Percentiles rank a stretch among this genome's conserved stretches.
phyloP scores from a whole-genome alignment of 2,113 vertebrate genomes.

The Merops nubicus region DNA sequence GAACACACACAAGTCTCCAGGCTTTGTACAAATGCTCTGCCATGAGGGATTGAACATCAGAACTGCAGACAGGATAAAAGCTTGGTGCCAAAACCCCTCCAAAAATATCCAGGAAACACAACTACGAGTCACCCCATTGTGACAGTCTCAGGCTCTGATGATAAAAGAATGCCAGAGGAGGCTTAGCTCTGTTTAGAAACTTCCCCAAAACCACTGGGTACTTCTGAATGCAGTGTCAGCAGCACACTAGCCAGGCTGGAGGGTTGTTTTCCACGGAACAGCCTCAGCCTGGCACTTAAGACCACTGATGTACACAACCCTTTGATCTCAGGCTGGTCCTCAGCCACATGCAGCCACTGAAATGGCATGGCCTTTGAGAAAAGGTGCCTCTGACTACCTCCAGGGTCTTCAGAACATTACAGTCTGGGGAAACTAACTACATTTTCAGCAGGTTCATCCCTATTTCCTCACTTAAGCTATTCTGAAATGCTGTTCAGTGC shows the following conservation, averaged over 20 bases:
- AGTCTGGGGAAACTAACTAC: neutral
- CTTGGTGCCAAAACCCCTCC: slow-evolving; percentile 30
- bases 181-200: neutral
- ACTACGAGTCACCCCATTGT: too few species aligned
- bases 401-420: neutral
- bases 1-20: neutral
- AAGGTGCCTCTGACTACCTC: neutral
- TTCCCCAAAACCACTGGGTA: neutral
- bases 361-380: neutral
- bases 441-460: neutral
- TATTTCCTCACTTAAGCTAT: neutral
- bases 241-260: neutral
- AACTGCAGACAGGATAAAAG: neutral
- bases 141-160: neutral
- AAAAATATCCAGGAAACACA: slow-evolving; percentile 49
- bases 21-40: neutral
- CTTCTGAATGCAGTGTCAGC: neutral
- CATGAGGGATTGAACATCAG: neutral
- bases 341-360: neutral
- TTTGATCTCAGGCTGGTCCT: neutral
- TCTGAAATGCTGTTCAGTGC: neutral
- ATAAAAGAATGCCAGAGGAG: neutral
- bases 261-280: too few species aligned
- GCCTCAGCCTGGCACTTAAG: neutral
- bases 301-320: neutral